A percentile compares a stretch with the other conserved stretches of the same genome.
These are phyloP conservation scores for Lipotes vexillifer DNA, from an alignment of 2,113 vertebrate species.

Conservation along the genomic window DNA sequence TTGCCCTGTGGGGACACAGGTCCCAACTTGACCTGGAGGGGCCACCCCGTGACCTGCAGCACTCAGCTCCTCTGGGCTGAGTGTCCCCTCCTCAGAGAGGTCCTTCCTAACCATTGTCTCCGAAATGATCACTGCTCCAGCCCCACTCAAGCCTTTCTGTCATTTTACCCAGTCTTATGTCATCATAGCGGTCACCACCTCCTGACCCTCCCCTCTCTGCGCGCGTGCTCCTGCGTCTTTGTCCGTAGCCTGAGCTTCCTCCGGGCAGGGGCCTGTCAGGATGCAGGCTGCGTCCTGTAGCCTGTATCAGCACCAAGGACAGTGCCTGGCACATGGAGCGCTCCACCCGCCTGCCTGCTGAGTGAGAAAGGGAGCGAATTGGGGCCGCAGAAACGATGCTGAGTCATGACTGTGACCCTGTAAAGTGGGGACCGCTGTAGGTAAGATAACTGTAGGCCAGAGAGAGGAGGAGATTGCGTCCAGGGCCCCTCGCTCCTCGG, in stretches of 20 bases:
- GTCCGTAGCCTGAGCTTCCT: neutral
- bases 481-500: too few species aligned
- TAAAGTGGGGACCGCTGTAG: rapidly evolving
- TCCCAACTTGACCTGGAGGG: neutral
- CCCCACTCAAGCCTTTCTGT: neutral
- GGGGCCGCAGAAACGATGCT: rapidly evolving
- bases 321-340: too few species aligned
- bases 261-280: neutral
- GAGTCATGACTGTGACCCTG: rapidly evolving
- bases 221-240: rapidly evolving
- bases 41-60: rapidly evolving
- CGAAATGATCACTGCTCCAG: too few species aligned
- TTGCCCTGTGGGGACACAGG: rapidly evolving
- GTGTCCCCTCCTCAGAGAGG: neutral
- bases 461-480: too few species aligned
- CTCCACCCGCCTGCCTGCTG: rapidly evolving
- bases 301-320: neutral
- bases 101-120: neutral
- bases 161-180: rapidly evolving
- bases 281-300: rapidly evolving
- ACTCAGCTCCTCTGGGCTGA: neutral
- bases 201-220: rapidly evolving
- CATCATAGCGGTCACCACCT: rapidly evolving
- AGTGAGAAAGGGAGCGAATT: rapidly evolving
- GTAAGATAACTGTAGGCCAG: too few species aligned